Evolutionary conservation across 2,113 vertebrate species (phyloP), one percentile per base, ranked within the genome.

Genomic region (Rhea americana): DNA sequence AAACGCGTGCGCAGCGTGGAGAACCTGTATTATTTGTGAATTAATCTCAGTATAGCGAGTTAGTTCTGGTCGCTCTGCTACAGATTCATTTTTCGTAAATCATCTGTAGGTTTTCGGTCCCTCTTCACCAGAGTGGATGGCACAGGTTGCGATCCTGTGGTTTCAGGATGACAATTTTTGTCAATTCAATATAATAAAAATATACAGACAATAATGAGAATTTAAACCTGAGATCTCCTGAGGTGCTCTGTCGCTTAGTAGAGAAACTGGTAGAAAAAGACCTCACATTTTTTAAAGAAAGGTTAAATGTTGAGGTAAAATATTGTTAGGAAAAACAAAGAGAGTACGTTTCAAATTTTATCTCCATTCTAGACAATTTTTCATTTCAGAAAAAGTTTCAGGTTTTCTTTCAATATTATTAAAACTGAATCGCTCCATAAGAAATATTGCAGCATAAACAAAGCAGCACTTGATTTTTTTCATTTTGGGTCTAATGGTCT

Each of bases 1-100:
- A 6, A 43, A 19, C 8, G 47, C 4, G 10, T 53, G 15, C 1
- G 0, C 3, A 13, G 32, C 8, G 24, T 32, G 85, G 32, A 51
- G 30, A 25, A 76, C 75, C 32, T 45, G 56, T 1, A 12, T 8
- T 10, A 3, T 15, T 25, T 5, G 32, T 6, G 61, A 26, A n/a
- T 11, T 39, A 19, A 39, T 37, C 20, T 39, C 61, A 63, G 61
- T 5, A 58, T 7, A 43, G 19, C 0, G 18, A 68, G 35, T 21
- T 35, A 30, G 30, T 19, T 41, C 5, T 18, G 32, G 19, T 47
- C 8, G 16, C 53, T 35, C 43, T 91, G 72, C 45, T 58, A 2
- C 22, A 65, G 51, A 48, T 26, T 39, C 7, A 11, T 8, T 48
- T 68, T 21, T 51, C 39, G 71, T 37, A 24, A n/a, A 21, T 72